A percentile compares a stretch with the other conserved stretches of the same genome.
Evolutionary conservation across 2,888 invertebrate genomes (phyloP).

Genomic region (Willowsia nigromaculata): DNA sequence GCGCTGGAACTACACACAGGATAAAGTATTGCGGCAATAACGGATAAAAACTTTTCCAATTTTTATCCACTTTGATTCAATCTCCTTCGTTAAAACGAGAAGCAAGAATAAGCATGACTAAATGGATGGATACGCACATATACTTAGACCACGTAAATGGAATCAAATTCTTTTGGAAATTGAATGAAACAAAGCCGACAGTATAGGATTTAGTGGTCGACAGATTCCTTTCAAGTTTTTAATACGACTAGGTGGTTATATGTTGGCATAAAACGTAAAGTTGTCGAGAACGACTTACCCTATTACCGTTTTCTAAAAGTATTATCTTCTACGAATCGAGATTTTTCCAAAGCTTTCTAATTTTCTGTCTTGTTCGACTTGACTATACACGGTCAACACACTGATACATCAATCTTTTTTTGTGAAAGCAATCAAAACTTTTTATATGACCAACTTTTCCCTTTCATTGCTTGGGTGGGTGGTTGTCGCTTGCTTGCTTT

Average conservation of each 20-base stretch:
- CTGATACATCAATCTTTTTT: constrained; percentile 47
- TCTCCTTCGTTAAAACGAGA: background rate
- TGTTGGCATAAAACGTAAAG: background rate
- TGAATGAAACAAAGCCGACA: background rate
- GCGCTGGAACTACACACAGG: background rate
- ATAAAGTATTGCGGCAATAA: background rate
- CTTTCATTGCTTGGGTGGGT: constrained; percentile 18
- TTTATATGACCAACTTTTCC: constrained; percentile 51
- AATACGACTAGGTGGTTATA: background rate
- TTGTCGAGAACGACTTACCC: background rate
- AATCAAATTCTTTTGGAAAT: background rate
- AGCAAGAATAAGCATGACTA: background rate
- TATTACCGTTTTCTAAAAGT: background rate
- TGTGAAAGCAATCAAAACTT: constrained; percentile 60
- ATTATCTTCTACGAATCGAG: background rate
- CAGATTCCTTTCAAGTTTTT: background rate
- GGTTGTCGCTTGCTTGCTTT: constrained; percentile 16
- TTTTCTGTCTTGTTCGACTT: constrained; percentile 41
- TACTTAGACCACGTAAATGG: background rate
- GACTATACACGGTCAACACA: constrained; percentile 32
- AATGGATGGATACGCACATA: background rate
- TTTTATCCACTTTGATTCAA: background rate
- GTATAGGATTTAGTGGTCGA: background rate
- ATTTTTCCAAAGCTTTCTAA: constrained; percentile 17
- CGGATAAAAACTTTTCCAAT: background rate